These are phyloP conservation scores for Drosophila mimica DNA, from an alignment of 2,888 invertebrate species.

Conservation along the genomic window DNA sequence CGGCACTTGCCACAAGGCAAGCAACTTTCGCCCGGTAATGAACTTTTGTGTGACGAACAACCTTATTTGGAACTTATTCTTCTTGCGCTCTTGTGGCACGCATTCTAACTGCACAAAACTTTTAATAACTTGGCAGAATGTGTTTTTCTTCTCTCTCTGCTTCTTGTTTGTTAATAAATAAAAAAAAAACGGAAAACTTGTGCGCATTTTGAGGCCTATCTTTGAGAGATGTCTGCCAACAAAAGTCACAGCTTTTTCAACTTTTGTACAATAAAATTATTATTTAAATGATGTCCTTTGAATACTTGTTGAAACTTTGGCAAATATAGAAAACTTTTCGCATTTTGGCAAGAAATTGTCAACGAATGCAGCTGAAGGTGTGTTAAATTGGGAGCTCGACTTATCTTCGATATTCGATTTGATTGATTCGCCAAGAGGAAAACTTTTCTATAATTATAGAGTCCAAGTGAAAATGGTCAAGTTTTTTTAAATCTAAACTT, in stretches of 20 bases:
- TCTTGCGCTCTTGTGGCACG: not conserved
- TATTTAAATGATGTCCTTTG: constrained; percentile 5
- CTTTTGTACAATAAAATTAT: constrained; percentile 22
- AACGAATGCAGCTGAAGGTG: not conserved
- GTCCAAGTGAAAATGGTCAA: not conserved
- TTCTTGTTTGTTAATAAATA: constrained; percentile 22
- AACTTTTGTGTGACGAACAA: constrained; percentile 55
- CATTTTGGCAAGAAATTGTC: not conserved
- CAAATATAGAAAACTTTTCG: not conserved
- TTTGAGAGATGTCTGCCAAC: constrained; percentile 4
- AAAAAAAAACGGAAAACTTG: constrained; percentile 17
- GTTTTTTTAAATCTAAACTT: not conserved
- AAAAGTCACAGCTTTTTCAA: not conserved
- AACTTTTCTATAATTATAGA: not conserved
- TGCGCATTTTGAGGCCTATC: constrained; percentile 27
- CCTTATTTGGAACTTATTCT: constrained; percentile 41
- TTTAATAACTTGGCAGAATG: constrained; percentile 43
- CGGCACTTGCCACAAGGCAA: constrained; percentile 23
- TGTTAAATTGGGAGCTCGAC: not conserved
- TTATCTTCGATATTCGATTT: not conserved
- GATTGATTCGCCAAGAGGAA: not conserved
- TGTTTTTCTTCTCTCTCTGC: not conserved
- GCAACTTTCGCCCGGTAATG: constrained; percentile 45
- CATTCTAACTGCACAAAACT: constrained; percentile 33
- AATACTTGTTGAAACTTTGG: constrained; percentile 3